These are phyloP conservation scores for Paradoxurus hermaphroditus DNA, from an alignment of 2,113 vertebrate species.

Conservation along the genomic window DNA sequence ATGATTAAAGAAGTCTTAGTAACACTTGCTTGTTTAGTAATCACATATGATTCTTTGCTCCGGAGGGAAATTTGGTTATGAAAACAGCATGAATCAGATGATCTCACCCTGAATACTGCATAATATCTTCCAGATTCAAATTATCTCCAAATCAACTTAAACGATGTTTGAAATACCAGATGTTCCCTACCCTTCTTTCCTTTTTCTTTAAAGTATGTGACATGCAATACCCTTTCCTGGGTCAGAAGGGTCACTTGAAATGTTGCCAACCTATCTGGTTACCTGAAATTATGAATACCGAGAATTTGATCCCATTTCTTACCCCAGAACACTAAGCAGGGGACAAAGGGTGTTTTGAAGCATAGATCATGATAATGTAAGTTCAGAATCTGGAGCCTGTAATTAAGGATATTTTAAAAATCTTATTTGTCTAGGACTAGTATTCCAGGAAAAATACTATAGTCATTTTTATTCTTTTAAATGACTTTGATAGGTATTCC, in stretches of 20 bases:
- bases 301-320: slow-evolving; percentile 55
- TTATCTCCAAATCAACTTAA: slow-evolving; percentile 64
- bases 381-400: not conserved
- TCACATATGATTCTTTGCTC: slow-evolving; percentile 67
- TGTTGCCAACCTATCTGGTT: slow-evolving; percentile 66
- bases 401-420: slow-evolving; percentile 3
- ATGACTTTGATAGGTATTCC: not conserved
- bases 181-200: slow-evolving; percentile 45
- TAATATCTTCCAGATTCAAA: slow-evolving; percentile 69
- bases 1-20: slow-evolving; percentile 48
- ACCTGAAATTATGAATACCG: slow-evolving; percentile 71
- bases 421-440: not conserved
- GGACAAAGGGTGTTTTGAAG: not conserved
- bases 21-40: slow-evolving; percentile 69
- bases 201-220: slow-evolving; percentile 64
- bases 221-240: slow-evolving; percentile 53
- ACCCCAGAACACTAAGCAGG: not conserved
- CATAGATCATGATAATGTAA: not conserved
- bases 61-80: slow-evolving; percentile 65
- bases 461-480: slow-evolving; percentile 2
- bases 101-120: slow-evolving; percentile 68
- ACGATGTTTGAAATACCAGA: slow-evolving; percentile 74
- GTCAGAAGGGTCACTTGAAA: slow-evolving; percentile 68
- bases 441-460: slow-evolving; percentile 31
- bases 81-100: slow-evolving; percentile 66